Conservation (phyloP, 2,113 vertebrate genomes). For the Protobothrops mucrosquamatus region DNA sequence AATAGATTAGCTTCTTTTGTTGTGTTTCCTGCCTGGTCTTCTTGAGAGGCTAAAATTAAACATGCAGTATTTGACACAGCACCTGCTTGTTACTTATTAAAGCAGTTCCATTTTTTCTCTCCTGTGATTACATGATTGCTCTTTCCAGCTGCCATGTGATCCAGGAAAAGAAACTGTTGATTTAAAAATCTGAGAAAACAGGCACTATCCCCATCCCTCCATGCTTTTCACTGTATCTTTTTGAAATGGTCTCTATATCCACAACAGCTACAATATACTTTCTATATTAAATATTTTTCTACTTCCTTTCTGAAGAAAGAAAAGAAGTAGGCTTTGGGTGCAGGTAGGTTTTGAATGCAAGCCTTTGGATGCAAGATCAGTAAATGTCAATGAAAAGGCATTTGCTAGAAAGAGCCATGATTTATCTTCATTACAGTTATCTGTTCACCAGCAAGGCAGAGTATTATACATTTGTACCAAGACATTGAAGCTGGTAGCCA, state of each 20-base stretch:
- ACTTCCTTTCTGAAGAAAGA: background rate
- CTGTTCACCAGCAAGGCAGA: constrained; percentile 20
- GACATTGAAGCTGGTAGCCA: constrained; percentile 22
- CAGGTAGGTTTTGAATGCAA: background rate
- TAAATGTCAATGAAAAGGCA: constrained; percentile 41
- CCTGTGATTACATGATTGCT: background rate
- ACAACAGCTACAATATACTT: background rate
- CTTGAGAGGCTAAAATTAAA: background rate
- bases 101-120: background rate
- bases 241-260: background rate
- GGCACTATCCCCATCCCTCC: background rate
- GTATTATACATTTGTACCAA: constrained; percentile 37
- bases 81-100: background rate
- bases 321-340: constrained; percentile 21
- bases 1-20: background rate
- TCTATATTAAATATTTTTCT: background rate
- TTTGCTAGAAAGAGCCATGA: constrained; percentile 27
- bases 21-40: background rate
- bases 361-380: constrained; percentile 36
- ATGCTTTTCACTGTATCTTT: background rate
- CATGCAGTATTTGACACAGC: background rate
- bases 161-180: background rate
- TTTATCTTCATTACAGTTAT: constrained; percentile 48
- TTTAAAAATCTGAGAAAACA: background rate
- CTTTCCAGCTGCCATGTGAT: background rate